Base-by-base conservation (phyloP, 2,888 invertebrate species). In the Nezara viridula region DNA sequence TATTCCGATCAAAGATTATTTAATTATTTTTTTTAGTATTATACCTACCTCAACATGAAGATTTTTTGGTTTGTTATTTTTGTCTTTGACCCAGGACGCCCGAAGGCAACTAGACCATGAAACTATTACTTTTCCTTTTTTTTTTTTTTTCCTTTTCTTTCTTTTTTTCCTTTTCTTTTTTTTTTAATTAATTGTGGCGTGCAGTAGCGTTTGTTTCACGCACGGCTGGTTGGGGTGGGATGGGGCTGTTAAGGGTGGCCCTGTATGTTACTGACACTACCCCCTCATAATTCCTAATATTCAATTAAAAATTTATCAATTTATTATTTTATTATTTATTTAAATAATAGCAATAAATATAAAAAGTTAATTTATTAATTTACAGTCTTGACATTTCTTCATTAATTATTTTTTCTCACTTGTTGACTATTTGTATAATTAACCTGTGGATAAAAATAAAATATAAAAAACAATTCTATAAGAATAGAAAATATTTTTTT, bases 101-200 rank as follows among this genome's bases (percentile, higher is more conserved):
- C 0, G 19, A 73, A 73, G 37, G 66, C 66, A 73, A 73, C 6
- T 37, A 73, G 66, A 73, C 66, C 32, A 73, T 73, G 66, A 73
- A 73, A 37, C 66, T 73, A 73, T 73, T 73, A 73, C 66, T 73
- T 73, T 73, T 19, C 37, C 27, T 21, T 21, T 21, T 66, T 32
- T 73, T 2, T 37, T n/a, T n/a, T 55, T 55, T 55, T 7, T 6
- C 24, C 24, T 73, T 32, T 73, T 37, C 32, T 66, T 66, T 37
- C 37, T 73, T 73, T 73, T 73, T 55, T 55, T 55, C 7, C 9
- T 55, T 55, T 73, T 32, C 37, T 37, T 66, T 66, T 66, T 37
- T 73, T 73, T 73, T 73, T 73, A 73, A 73, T 73, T 73, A 73
- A 73, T 73, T 73, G 66, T 73, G 66, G 66, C 66, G 66, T 73